Base-by-base conservation (phyloP, 2,797 vertebrate species). In the Nyctibius grandis region DNA sequence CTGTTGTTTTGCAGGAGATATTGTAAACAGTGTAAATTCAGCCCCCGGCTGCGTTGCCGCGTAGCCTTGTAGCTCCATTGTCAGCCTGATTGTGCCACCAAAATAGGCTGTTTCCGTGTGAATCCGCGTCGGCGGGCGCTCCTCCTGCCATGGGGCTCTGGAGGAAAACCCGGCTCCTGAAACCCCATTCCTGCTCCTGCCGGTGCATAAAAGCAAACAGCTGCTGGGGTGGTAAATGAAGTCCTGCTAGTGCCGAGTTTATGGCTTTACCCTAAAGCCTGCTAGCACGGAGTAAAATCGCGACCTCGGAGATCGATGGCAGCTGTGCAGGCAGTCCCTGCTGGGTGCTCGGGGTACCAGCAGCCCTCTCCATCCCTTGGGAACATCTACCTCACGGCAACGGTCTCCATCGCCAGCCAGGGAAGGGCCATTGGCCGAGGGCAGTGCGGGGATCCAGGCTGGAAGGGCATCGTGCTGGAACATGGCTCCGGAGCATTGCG, bases 21-120 rank as follows among this genome's bases (percentile, higher is more conserved):
- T 88, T 94, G 74, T 97, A 95, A 96, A 95, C 95, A 97, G 88
- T 82, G 75, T 76, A 85, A 76, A 96, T 85, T 76, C 96, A 70
- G 91, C 92, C 93, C 88, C 54, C 22, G n/a, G 74, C 68, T 60
- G 85, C 91, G 53, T 60, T 72, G 95, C 85, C 19, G 23, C 1
- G 53, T 96, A 97, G 97, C 97, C 97, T 97, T 98, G 97, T 97
- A 95, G 26, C 26, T 88, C 94, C 89, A 96, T 96, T 97, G 97
- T 96, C 93, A 51, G 73, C 57, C 11, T 69, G 73, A 78, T 70
- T 92, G 92, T 10, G 44, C 92, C 96, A 94, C 70, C 73, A 91
- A 89, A 93, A 94, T 51, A 91, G 85, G 82, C 76, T 72, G 76
- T 29, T 95, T 86, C 89, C 69, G 17, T 91, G 84, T 88, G 84